phyloP scores from a whole-genome alignment of 2,113 vertebrate species.

The Festucalex cinctus region DNA sequence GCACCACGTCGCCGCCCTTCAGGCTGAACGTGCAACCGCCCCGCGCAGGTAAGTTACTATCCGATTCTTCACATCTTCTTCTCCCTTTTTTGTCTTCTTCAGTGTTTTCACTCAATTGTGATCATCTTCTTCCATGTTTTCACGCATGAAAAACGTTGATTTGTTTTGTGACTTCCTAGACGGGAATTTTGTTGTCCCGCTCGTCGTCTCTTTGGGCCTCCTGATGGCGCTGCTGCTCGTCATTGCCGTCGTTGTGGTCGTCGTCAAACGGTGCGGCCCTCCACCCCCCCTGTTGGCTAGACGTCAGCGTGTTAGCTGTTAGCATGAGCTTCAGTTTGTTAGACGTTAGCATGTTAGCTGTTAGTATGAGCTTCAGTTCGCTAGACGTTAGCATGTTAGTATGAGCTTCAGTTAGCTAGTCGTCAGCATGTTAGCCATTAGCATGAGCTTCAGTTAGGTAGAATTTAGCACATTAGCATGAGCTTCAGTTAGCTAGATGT shows the following conservation, averaged over 20 bases:
- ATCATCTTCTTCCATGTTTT: neutral
- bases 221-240: neutral
- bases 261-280: neutral
- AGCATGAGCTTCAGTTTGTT: too few species aligned
- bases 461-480: too few species aligned
- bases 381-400: neutral
- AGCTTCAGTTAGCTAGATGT: too few species aligned
- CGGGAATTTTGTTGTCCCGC: neutral
- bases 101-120: neutral
- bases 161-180: neutral
- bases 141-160: neutral
- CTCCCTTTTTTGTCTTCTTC: neutral
- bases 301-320: too few species aligned
- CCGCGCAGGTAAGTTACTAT: neutral
- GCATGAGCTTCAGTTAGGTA: too few species aligned
- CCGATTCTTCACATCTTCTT: neutral
- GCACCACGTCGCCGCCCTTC: neutral
- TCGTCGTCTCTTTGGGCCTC: neutral
- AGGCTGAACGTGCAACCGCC: slow-evolving; percentile 9
- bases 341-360: too few species aligned
- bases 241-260: neutral
- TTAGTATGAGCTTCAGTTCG: too few species aligned
- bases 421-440: too few species aligned
- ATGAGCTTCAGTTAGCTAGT: too few species aligned
- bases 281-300: too few species aligned